phyloP scores from a whole-genome alignment of 2,797 vertebrate genomes.

The Enteromius fasciolatus region DNA sequence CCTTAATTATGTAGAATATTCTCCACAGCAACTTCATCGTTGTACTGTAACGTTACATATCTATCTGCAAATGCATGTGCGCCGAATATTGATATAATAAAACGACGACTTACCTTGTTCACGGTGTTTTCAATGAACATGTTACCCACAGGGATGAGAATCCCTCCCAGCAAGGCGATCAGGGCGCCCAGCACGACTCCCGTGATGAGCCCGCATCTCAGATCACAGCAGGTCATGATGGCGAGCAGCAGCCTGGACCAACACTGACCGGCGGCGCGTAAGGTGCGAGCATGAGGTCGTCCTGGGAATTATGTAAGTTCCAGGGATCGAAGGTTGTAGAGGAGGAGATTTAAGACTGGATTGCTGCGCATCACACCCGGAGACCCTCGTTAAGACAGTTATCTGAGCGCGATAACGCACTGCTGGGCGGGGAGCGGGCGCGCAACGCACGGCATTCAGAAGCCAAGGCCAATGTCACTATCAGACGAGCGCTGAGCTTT shows the following conservation, averaged over 20 bases:
- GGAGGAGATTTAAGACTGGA: conserved; percentile 10
- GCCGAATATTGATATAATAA: conserved; percentile 48
- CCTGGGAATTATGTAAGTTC: not conserved
- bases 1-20: not conserved
- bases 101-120: conserved; percentile 78
- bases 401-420: conserved; percentile 22
- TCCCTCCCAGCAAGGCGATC: conserved; percentile 83
- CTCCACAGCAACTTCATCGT: conserved; percentile 8
- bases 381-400: conserved; percentile 30
- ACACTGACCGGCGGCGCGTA: conserved; percentile 3
- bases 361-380: not conserved
- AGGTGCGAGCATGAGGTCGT: conserved; percentile 29
- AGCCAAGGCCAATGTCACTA: conserved; percentile 11
- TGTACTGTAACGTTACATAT: not conserved
- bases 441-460: not conserved
- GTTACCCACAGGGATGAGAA: conserved; percentile 88
- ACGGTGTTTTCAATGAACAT: conserved; percentile 79
- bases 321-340: conserved; percentile 38
- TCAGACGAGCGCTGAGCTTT: not conserved
- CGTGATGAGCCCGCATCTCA: conserved; percentile 69
- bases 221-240: conserved; percentile 71
- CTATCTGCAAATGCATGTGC: conserved; percentile 17
- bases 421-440: conserved; percentile 29
- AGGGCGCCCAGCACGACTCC: conserved; percentile 81
- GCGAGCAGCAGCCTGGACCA: conserved; percentile 16